phyloP scores from a whole-genome alignment of 2,888 invertebrate genomes.

The Hyppa rectilinea region DNA sequence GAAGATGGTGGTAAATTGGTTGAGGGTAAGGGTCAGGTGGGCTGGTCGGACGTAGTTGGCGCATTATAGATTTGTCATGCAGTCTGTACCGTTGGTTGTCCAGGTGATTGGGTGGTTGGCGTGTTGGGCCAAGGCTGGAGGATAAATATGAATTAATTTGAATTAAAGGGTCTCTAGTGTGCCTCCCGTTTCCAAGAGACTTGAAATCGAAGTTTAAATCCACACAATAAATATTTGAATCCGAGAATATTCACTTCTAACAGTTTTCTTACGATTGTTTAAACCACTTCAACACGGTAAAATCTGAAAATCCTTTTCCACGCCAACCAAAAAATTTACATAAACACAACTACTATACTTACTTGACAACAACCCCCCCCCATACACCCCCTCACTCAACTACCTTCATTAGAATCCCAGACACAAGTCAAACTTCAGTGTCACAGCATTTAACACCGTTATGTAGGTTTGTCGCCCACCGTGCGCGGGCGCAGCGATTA shows the following conservation, averaged over 20 bases:
- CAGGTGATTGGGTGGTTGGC: conserved; percentile 68
- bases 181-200: too few species aligned
- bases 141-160: not conserved
- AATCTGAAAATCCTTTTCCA: not conserved
- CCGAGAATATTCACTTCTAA: not conserved
- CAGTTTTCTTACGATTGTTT: not conserved
- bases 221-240: too few species aligned
- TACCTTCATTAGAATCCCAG: conserved; percentile 37
- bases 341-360: not conserved
- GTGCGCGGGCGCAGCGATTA: conserved; percentile 68
- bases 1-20: conserved; percentile 45
- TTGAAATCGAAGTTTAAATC: not conserved
- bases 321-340: conserved; percentile 10
- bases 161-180: not conserved
- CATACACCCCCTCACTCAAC: not conserved
- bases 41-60: conserved; percentile 73
- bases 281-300: too few species aligned
- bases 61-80: conserved; percentile 84
- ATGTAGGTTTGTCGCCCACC: conserved; percentile 74
- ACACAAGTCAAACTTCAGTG: conserved; percentile 59
- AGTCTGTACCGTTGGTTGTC: conserved; percentile 71
- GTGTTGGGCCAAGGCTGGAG: conserved; percentile 47
- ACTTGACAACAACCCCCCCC: not conserved
- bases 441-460: conserved; percentile 70
- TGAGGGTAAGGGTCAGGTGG: conserved; percentile 58